phyloP scores from a whole-genome alignment of 2,113 vertebrate genomes.

The Antennarius striatus region DNA sequence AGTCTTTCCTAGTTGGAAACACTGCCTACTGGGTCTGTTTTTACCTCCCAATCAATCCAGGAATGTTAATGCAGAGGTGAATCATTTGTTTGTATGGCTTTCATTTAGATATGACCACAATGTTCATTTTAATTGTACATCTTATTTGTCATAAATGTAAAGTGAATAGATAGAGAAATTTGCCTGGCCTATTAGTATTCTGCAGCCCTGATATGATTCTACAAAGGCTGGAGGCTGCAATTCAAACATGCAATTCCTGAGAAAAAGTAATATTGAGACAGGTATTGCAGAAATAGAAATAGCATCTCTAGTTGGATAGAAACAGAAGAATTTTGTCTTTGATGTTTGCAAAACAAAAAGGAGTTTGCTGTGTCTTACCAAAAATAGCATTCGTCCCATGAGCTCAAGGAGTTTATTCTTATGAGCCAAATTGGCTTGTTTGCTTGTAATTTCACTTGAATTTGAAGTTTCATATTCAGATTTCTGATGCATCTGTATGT shows the following conservation, averaged over 20 bases:
- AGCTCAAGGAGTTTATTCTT: slow-evolving; percentile 11
- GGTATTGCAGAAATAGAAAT: slow-evolving; percentile 27
- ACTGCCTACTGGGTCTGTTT: not conserved
- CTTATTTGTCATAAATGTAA: not conserved
- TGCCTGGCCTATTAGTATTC: not conserved
- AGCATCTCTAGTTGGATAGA: not conserved
- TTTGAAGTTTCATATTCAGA: slow-evolving; percentile 13
- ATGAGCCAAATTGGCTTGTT: slow-evolving; percentile 12
- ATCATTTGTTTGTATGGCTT: not conserved
- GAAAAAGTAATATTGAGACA: slow-evolving; percentile 19
- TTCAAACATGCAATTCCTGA: slow-evolving; percentile 16
- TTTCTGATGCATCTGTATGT: not conserved
- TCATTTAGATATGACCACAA: not conserved
- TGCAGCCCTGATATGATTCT: not conserved
- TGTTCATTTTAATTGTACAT: not conserved
- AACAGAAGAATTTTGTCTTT: slow-evolving; percentile 12
- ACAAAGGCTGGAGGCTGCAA: slow-evolving; percentile 1
- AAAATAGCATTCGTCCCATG: slow-evolving; percentile 14
- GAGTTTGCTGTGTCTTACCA: slow-evolving; percentile 9
- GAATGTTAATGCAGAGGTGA: not conserved
- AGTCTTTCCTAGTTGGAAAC: not conserved
- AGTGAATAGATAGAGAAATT: not conserved
- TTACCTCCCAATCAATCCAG: not conserved
- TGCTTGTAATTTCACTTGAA: not conserved
- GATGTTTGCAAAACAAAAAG: slow-evolving; percentile 29